Conservation (phyloP, 2,797 vertebrate species). For the Lacerta agilis region DNA sequence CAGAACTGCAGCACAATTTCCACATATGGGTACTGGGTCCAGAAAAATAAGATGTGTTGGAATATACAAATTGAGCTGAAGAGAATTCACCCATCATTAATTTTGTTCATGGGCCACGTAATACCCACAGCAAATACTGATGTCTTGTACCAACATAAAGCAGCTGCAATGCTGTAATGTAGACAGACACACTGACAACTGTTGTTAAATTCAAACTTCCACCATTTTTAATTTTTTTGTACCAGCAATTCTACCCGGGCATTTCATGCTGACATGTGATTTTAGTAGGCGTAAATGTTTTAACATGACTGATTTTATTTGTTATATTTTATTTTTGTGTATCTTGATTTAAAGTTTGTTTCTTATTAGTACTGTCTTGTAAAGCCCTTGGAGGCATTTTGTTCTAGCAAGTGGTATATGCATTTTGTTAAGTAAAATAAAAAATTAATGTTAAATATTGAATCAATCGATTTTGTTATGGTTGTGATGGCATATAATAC, state of each 20-base stretch:
- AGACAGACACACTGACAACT: constrained; percentile 23
- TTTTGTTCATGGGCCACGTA: constrained; percentile 1
- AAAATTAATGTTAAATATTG: neutral
- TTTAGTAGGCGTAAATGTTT: too few relatives aligned
- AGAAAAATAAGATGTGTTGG: neutral
- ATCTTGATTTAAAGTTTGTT: too few relatives aligned
- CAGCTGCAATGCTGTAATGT: rapidly evolving
- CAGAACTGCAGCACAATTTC: neutral
- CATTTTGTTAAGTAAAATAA: too few relatives aligned
- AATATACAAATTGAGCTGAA: neutral
- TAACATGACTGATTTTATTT: too few relatives aligned
- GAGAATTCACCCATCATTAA: neutral
- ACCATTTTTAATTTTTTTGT: too few relatives aligned
- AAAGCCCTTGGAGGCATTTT: too few relatives aligned
- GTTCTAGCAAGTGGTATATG: too few relatives aligned
- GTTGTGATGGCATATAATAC: rapidly evolving
- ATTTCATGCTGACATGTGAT: too few relatives aligned
- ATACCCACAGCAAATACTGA: constrained; percentile 10
- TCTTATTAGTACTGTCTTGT: too few relatives aligned
- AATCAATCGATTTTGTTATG: neutral
- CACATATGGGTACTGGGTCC: neutral
- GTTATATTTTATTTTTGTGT: too few relatives aligned
- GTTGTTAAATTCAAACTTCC: too few relatives aligned
- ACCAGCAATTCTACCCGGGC: too few relatives aligned
- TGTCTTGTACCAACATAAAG: neutral